Conservation (phyloP, 1,140 invertebrate species). For the Platorchestia sp. region DNA sequence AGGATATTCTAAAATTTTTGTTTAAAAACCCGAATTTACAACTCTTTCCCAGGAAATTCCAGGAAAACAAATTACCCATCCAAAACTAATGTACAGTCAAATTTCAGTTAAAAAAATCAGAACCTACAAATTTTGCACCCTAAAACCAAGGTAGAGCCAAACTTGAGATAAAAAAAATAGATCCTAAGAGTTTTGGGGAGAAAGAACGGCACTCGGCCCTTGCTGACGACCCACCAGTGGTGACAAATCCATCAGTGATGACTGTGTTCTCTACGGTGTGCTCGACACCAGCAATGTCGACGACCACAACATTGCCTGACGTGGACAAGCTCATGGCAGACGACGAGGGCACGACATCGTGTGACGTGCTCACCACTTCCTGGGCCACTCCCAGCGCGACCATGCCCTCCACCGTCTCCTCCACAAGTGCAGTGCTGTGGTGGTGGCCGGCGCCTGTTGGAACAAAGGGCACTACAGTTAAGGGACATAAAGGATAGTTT, state of each 20-base stretch:
- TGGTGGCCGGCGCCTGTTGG: background rate
- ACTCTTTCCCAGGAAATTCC: too few species aligned
- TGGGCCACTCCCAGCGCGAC: background rate
- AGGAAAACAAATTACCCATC: too few species aligned
- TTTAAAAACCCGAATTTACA: too few species aligned
- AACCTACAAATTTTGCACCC: too few species aligned
- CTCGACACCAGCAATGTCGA: conserved; percentile 20
- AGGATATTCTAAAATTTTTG: too few species aligned
- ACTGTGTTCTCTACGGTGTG: conserved; percentile 28
- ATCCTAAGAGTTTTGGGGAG: background rate
- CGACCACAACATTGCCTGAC: conserved; percentile 27
- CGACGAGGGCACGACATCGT: background rate
- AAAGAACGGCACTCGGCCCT: background rate
- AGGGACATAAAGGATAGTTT: background rate
- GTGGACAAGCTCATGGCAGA: background rate
- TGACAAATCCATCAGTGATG: background rate
- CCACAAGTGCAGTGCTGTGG: background rate
- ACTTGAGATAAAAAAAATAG: background rate
- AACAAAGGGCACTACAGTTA: background rate
- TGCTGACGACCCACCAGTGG: background rate
- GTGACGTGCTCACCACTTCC: conserved; percentile 1
- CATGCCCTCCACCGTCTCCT: background rate
- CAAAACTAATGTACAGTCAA: too few species aligned
- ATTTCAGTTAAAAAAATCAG: too few species aligned
- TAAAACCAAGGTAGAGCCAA: background rate